These are phyloP conservation scores for Sphaerodactylus townsendi DNA, from an alignment of 2,113 vertebrate genomes.

Conservation along the genomic window DNA sequence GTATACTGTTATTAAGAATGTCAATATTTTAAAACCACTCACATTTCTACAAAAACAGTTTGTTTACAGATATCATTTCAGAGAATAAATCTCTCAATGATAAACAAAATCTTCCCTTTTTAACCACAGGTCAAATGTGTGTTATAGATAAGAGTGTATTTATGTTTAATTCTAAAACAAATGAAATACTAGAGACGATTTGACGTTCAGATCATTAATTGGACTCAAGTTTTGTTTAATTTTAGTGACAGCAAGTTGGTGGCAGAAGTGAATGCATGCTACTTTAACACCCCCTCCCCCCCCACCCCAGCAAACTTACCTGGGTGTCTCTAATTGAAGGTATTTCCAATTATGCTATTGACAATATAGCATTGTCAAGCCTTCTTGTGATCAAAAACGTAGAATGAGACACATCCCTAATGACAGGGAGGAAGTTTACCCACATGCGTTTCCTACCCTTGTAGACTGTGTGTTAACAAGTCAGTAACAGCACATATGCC, in stretches of 20 bases:
- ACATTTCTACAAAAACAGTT: conserved; percentile 17
- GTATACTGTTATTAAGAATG: background rate
- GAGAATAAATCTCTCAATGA: background rate
- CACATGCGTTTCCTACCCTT: too few species aligned
- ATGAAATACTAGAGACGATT: conserved; percentile 41
- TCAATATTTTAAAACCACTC: background rate
- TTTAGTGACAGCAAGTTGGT: conserved; percentile 55
- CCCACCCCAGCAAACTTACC: conserved; percentile 14
- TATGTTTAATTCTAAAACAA: conserved; percentile 47
- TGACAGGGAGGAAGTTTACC: too few species aligned
- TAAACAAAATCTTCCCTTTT: conserved; percentile 22
- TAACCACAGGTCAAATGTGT: conserved; percentile 26
- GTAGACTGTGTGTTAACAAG: too few species aligned
- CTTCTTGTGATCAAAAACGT: too few species aligned
- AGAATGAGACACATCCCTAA: too few species aligned
- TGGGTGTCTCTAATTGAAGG: conserved; percentile 13
- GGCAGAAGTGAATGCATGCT: conserved; percentile 42
- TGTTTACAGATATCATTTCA: background rate
- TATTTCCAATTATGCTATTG: conserved; percentile 42
- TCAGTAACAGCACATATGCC: too few species aligned
- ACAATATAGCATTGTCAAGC: conserved; percentile 38
- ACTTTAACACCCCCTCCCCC: conserved; percentile 48
- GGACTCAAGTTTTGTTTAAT: conserved; percentile 51
- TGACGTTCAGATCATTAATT: conserved; percentile 49
- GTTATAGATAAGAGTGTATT: conserved; percentile 37